Evolutionary conservation across 1,140 invertebrate species (phyloP).

Genomic region (Araneus ventricosus): DNA sequence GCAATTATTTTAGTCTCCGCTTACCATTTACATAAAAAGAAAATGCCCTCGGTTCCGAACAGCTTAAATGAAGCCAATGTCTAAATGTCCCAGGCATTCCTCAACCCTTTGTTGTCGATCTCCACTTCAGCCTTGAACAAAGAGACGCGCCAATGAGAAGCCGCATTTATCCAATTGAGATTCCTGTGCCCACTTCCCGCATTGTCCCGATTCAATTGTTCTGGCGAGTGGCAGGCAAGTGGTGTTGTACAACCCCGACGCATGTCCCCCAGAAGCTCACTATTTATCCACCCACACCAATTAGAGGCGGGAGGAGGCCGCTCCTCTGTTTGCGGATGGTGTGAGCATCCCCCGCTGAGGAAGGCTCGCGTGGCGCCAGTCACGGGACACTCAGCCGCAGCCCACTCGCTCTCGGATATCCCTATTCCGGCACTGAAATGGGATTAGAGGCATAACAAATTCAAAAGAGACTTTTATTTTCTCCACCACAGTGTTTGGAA

Average conservation of each 20-base stretch:
- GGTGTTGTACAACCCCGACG: conserved; percentile 34
- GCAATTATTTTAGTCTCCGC: no score
- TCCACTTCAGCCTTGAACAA: background rate
- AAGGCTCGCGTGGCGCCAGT: conserved; percentile 26
- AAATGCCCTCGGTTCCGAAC: no score
- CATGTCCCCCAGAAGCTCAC: conserved; percentile 23
- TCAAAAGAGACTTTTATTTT: no score
- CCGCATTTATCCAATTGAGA: conserved; percentile 14
- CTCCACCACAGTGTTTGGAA: no score
- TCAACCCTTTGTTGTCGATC: background rate
- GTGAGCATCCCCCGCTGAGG: background rate
- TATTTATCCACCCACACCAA: conserved; percentile 29
- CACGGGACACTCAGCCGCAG: background rate
- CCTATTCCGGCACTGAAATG: background rate
- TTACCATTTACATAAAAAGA: no score
- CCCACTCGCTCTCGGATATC: background rate
- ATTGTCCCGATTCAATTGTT: background rate
- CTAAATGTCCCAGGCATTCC: background rate
- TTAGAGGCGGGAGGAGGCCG: background rate
- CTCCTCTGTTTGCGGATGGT: conserved; percentile 30
- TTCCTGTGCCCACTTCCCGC: background rate
- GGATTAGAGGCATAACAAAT: background rate
- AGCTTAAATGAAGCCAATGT: no score
- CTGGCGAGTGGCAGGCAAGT: background rate
- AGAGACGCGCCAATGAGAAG: background rate